phyloP scores from a whole-genome alignment of 2,113 vertebrate species.

The Pteronura brasiliensis region DNA sequence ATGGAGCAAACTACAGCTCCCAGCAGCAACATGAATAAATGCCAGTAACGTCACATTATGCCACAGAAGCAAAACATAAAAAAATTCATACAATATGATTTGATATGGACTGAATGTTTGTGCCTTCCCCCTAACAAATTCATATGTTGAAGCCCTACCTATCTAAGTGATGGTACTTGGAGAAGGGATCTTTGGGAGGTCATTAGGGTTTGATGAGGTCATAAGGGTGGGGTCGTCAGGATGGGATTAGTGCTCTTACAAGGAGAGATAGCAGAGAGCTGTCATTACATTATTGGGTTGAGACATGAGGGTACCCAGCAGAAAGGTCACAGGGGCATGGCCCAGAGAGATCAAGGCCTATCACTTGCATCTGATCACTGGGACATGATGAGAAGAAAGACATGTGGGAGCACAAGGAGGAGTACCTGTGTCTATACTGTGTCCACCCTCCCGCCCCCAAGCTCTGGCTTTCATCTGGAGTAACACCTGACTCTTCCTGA shows the following conservation, averaged over 20 bases:
- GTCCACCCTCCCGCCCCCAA: accelerated
- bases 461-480: not conserved
- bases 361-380: not conserved
- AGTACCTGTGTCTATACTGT: not conserved
- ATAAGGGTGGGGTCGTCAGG: not conserved
- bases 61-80: not conserved
- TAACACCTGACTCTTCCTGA: not conserved
- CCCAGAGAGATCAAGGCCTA: not conserved
- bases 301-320: not conserved
- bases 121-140: not conserved
- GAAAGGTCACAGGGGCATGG: not conserved
- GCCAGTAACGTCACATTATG: accelerated
- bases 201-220: not conserved
- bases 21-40: not conserved
- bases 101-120: not conserved
- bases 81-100: not conserved
- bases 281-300: not conserved
- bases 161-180: not conserved
- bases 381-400: not conserved
- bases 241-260: not conserved
- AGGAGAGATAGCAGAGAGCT: not conserved
- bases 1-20: not conserved
- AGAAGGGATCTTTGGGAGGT: not conserved
- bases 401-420: not conserved
- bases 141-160: not conserved